Evolutionary conservation across 2,113 vertebrate genomes (phyloP).

Genomic region (Eonycteris spelaea): DNA sequence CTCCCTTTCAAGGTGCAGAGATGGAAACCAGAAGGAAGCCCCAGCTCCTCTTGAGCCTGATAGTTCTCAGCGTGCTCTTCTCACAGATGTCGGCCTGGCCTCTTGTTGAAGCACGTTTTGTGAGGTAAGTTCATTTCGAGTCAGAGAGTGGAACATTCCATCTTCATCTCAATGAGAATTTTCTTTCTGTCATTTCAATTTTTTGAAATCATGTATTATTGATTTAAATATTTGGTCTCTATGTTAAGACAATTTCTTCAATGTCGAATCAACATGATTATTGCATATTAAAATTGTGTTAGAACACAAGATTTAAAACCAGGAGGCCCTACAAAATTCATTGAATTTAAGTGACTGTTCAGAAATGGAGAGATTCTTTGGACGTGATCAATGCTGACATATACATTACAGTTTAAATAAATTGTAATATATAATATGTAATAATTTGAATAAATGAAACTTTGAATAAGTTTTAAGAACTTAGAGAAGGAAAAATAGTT

Average conservation of each 20-base stretch:
- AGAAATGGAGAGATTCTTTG: neutral
- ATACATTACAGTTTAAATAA: too few species aligned
- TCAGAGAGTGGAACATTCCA: neutral
- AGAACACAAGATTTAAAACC: neutral
- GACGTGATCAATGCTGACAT: neutral
- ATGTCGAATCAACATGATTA: too few species aligned
- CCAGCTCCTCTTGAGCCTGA: constrained; percentile 88
- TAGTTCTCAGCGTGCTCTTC: constrained; percentile 87
- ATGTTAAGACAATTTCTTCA: neutral
- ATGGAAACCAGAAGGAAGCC: constrained; percentile 90
- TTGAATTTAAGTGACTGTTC: neutral
- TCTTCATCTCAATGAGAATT: neutral
- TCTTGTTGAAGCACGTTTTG: constrained; percentile 75
- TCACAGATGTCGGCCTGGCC: constrained; percentile 88
- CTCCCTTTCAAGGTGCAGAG: constrained; percentile 77
- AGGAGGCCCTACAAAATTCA: neutral
- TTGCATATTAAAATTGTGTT: neutral
- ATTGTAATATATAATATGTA: too few species aligned
- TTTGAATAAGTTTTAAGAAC: neutral
- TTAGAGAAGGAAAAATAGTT: neutral
- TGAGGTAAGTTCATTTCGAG: constrained; percentile 84
- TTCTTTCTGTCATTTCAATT: neutral
- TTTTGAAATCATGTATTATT: neutral
- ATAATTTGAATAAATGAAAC: neutral
- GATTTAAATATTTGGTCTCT: neutral